Evolutionary conservation across 2,888 invertebrate species (phyloP).

Genomic region (Noctua pronuba): DNA sequence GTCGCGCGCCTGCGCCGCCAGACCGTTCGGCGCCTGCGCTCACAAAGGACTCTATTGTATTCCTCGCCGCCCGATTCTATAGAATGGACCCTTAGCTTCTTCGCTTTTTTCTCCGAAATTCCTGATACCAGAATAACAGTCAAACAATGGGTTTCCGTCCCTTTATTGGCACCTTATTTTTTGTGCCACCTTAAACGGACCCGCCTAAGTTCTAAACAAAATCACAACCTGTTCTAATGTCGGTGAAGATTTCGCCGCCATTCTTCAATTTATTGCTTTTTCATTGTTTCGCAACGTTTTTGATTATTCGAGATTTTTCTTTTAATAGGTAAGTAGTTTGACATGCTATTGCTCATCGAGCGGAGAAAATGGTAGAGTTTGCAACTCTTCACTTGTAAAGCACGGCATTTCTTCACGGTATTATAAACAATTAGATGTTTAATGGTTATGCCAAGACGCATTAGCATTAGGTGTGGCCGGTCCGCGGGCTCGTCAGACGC

Average conservation of each 20-base stretch:
- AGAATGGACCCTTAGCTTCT: constrained; percentile 82
- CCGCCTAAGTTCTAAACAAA: constrained; percentile 84
- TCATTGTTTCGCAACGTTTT: constrained; percentile 62
- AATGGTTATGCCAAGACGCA: constrained; percentile 47
- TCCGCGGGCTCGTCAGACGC: constrained; percentile 76
- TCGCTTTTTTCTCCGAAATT: constrained; percentile 84
- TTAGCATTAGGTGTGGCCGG: constrained; percentile 72
- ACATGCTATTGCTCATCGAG: constrained; percentile 13
- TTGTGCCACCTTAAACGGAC: constrained; percentile 86
- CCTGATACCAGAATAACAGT: constrained; percentile 88
- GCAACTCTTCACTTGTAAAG: constrained; percentile 12
- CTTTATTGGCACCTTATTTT: constrained; percentile 90
- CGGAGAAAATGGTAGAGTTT: not conserved
- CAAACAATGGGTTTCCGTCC: constrained; percentile 90
- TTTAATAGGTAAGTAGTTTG: constrained; percentile 7
- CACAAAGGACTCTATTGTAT: constrained; percentile 89
- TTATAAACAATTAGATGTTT: constrained; percentile 34
- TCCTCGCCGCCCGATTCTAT: constrained; percentile 82
- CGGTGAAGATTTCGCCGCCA: constrained; percentile 72
- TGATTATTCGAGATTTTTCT: constrained; percentile 12
- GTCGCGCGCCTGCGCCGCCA: constrained; percentile 72
- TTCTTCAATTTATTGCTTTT: constrained; percentile 66
- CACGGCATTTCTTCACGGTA: constrained; percentile 6
- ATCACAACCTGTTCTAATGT: constrained; percentile 87
- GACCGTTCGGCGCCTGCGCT: constrained; percentile 89